Evolutionary conservation across 2,888 invertebrate genomes (phyloP).

Genomic region (Pyralis farinalis): DNA sequence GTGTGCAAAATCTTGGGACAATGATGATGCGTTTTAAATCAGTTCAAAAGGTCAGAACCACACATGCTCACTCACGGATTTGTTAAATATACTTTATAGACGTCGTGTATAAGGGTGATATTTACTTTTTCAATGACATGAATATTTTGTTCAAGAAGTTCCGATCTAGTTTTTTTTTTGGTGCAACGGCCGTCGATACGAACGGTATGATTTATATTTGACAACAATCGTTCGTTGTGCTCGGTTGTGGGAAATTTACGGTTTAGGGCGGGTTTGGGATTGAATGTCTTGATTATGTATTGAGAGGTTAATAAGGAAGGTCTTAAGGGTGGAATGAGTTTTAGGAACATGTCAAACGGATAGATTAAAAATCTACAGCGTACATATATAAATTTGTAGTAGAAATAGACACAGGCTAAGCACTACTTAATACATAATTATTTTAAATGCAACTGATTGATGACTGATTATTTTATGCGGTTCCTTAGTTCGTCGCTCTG

Average conservation of each 20-base stretch:
- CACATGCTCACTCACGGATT: too few species aligned
- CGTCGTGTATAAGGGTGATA: conserved; percentile 8
- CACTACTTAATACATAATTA: too few species aligned
- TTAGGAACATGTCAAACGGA: too few species aligned
- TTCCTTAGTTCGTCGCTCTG: too few species aligned
- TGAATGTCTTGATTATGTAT: conserved; percentile 42
- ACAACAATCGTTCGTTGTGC: conserved; percentile 60
- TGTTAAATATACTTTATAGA: conserved; percentile 17
- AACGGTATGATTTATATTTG: conserved; percentile 73
- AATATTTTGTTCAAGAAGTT: conserved; percentile 30
- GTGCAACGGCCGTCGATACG: conserved; percentile 43
- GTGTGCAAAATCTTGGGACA: conserved; percentile 57
- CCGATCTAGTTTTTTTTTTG: conserved; percentile 63
- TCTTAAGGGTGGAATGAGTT: neutral
- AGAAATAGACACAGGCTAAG: too few species aligned
- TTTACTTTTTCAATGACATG: conserved; percentile 20
- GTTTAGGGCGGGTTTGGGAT: conserved; percentile 59
- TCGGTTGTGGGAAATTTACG: conserved; percentile 75
- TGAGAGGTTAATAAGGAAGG: conserved; percentile 27
- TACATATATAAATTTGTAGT: too few species aligned
- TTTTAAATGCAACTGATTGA: too few species aligned
- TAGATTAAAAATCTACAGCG: too few species aligned
- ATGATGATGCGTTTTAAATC: conserved; percentile 36
- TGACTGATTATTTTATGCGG: too few species aligned
- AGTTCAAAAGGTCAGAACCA: conserved; percentile 30